These are phyloP conservation scores for Tenebrosternarchus preto DNA, from an alignment of 2,113 vertebrate genomes.

Conservation along the genomic window DNA sequence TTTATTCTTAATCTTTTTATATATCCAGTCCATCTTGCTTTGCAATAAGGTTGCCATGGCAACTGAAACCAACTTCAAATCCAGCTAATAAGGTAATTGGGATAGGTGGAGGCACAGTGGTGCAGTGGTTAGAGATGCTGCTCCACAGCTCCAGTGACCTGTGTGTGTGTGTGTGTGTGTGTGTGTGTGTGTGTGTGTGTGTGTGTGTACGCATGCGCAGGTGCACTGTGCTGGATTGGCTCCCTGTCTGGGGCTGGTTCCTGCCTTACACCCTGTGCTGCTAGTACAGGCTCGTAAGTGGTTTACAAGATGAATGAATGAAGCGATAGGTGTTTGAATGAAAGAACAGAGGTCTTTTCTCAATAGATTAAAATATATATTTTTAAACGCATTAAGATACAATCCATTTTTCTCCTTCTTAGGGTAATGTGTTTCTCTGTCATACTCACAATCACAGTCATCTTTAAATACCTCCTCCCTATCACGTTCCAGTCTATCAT, in stretches of 20 bases:
- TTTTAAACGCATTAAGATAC: not conserved
- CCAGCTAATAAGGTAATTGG: conserved; percentile 19
- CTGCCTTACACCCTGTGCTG: too few species aligned
- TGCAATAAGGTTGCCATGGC: conserved; percentile 27
- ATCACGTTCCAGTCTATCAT: conserved; percentile 9
- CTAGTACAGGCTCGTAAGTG: too few species aligned
- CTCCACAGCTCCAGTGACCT: too few species aligned
- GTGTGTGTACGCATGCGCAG: too few species aligned
- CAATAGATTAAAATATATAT: not conserved
- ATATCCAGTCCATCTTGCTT: conserved; percentile 5
- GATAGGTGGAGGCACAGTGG: not conserved
- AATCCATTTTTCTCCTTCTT: not conserved
- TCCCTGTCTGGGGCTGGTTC: too few species aligned
- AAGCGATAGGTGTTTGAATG: not conserved
- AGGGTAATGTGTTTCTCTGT: not conserved
- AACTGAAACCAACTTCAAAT: conserved; percentile 21
- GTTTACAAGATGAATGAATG: too few species aligned
- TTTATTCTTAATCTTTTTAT: not conserved
- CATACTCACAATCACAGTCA: not conserved
- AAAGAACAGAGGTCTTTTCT: not conserved
- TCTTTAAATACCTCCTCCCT: not conserved
- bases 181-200: too few species aligned
- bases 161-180: too few species aligned
- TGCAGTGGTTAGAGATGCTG: too few species aligned
- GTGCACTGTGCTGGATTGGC: too few species aligned